These are phyloP conservation scores for Calameuta pallipes DNA, from an alignment of 2,888 invertebrate genomes.

Conservation along the genomic window DNA sequence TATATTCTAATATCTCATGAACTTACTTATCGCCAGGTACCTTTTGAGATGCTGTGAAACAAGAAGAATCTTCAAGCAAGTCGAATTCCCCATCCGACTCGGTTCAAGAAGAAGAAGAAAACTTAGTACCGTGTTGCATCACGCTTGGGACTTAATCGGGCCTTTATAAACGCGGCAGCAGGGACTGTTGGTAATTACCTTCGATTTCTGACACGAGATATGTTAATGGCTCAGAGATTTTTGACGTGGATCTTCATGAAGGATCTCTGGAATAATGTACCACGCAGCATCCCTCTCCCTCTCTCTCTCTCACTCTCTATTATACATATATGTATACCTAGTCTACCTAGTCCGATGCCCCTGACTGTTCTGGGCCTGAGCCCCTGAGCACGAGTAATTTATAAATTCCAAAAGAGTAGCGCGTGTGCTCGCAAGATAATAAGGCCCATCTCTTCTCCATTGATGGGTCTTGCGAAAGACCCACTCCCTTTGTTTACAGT, in stretches of 20 bases:
- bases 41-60: neutral
- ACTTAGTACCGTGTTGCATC: neutral
- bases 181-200: constrained; percentile 4
- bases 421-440: constrained; percentile 4
- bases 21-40: neutral
- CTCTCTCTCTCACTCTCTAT: neutral
- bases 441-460: neutral
- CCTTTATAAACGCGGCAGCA: neutral
- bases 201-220: constrained; percentile 10
- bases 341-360: neutral
- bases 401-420: constrained; percentile 6
- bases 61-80: neutral
- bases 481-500: constrained; percentile 3
- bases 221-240: constrained; percentile 4
- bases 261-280: constrained; percentile 15
- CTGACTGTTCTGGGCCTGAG: neutral
- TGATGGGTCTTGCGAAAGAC: neutral
- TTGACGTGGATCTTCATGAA: neutral
- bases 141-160: neutral
- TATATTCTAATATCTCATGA: neutral
- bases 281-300: constrained; percentile 5
- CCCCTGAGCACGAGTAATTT: neutral
- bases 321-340: neutral
- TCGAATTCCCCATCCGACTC: neutral
- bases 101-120: neutral